A percentile compares a stretch with the other conserved stretches of the same genome.
These are phyloP conservation scores for Protobothrops flavoviridis DNA, from an alignment of 2,113 vertebrate species.

Conservation along the genomic window DNA sequence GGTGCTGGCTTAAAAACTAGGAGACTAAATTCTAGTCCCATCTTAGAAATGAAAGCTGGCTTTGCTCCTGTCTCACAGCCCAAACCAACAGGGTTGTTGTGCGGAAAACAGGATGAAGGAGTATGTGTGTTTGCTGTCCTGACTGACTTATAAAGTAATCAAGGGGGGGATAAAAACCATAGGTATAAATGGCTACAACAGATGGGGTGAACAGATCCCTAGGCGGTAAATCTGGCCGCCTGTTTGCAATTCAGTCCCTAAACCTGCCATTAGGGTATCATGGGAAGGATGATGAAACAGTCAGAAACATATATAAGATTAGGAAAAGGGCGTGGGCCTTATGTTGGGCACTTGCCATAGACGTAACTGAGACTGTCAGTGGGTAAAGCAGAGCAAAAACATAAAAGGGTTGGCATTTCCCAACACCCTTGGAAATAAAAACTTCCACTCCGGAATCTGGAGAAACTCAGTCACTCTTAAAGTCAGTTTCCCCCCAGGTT, in stretches of 20 bases:
- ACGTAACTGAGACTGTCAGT: background rate
- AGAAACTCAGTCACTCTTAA: background rate
- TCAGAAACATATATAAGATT: background rate
- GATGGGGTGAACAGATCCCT: background rate
- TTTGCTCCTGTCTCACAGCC: background rate
- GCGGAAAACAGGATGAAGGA: background rate
- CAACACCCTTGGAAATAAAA: background rate
- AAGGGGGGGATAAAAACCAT: background rate
- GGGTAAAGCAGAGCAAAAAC: background rate
- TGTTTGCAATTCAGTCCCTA: background rate
- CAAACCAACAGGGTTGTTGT: background rate
- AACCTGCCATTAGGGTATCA: background rate
- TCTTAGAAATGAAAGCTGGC: background rate
- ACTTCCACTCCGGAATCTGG: background rate
- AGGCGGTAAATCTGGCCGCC: background rate
- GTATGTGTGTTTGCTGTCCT: background rate
- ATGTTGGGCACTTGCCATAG: background rate
- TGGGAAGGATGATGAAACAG: background rate
- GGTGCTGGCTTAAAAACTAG: background rate
- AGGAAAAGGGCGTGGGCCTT: background rate
- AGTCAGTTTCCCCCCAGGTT: background rate
- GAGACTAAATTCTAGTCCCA: background rate
- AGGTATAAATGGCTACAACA: background rate
- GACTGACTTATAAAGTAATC: background rate
- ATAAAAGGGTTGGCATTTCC: background rate